Percentiles rank a stretch among this genome's conserved stretches.
phyloP scores from a whole-genome alignment of 1,140 invertebrate species.

The Neodiprion pinetum region DNA sequence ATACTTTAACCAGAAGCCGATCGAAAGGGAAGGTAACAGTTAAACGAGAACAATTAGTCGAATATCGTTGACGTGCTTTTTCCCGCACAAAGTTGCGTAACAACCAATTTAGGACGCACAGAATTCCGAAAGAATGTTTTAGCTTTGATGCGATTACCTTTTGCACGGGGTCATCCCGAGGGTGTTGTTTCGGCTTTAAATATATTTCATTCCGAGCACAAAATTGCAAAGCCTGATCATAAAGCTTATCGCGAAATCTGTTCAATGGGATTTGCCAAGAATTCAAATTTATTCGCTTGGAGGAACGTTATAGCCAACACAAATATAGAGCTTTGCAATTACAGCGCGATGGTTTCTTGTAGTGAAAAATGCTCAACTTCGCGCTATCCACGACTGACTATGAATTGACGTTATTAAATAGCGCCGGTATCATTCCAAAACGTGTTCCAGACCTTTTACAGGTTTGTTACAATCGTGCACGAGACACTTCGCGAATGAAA shows the following conservation, averaged over 20 bases:
- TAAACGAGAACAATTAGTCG: background rate
- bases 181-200: too few relatives aligned
- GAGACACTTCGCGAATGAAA: constrained; percentile 13
- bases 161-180: background rate
- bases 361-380: background rate
- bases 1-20: too few relatives aligned
- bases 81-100: background rate
- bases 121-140: background rate
- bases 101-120: background rate
- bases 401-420: background rate
- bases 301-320: too few relatives aligned
- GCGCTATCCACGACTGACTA: background rate
- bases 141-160: background rate
- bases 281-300: too few relatives aligned
- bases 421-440: background rate
- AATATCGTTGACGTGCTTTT: background rate
- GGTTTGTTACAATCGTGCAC: background rate
- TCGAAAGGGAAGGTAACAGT: background rate
- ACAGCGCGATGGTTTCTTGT: too few relatives aligned
- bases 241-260: too few relatives aligned
- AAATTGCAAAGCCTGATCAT: too few relatives aligned
- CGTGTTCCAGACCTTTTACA: background rate
- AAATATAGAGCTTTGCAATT: too few relatives aligned
- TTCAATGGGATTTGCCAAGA: too few relatives aligned
- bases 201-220: too few relatives aligned